Base-by-base conservation (phyloP, 2,797 vertebrate genomes). In the Myotis findleyi region DNA sequence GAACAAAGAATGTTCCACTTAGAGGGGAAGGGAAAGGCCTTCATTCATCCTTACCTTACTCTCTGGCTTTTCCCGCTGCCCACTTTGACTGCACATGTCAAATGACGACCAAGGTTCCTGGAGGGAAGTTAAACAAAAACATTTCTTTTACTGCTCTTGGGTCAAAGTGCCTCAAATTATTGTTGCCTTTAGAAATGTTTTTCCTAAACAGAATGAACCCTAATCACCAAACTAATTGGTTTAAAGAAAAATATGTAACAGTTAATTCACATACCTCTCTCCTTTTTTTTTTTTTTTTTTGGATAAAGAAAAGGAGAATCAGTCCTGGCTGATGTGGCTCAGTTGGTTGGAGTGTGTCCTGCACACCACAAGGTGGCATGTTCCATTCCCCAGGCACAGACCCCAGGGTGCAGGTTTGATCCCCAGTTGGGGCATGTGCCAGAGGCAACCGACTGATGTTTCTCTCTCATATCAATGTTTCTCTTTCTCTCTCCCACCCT, bases 21-120 rank as follows among this genome's bases (percentile, higher is more conserved):
- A 33, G 21, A n/a, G 18, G 10, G 30, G 87, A 6, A 91, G 17
- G 0, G 3, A 9, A 51, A 49, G 0, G 57, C 6, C 36, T 16
- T 83, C 12, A 55, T 33, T 64, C 1, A 2, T 44, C 72, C 99
- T 98, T 98, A 99, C 99, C 96, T 0, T 88, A 77, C 89, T 79
- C 95, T 97, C 99, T 17, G 92, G 36, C 75, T 95, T 16, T 0
- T 83, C 38, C 30, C 59, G 33, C 69, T 38, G 41, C 2, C 87
- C 96, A n/a, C 82, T 97, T 96, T 87, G 99, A 41, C 96, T 97
- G 81, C 98, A 98, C 16, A 94, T 95, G 53, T 98, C 91, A 98
- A 99, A 99, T 27, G 99, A 99, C 11, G 98, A 98, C 98, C 98
- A 98, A 4, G 99, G 99, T 68, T 98, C 99, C 99, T 99, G 82